Evolutionary conservation across 2,888 invertebrate genomes (phyloP), one percentile per base, ranked within the genome.

Genomic region (Tholera decimalis): DNA sequence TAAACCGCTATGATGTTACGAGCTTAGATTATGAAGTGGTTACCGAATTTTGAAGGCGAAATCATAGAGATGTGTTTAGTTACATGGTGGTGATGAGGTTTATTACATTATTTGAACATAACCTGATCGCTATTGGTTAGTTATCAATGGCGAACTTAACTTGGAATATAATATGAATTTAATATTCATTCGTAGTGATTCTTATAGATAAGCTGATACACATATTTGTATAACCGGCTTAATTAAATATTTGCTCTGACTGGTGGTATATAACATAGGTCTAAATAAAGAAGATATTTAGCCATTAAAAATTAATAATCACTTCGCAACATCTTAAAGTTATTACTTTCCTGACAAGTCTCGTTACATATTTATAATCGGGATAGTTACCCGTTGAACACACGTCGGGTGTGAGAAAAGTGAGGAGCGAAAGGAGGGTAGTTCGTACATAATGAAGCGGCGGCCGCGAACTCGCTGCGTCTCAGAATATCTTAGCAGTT

Each of bases 401-500:
- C 77, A 83, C 82, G 85, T 86, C 80, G 83, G 73, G 83, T 86
- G 85, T 80, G 83, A 83, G 80, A 77, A 82, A 82, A 82, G 80
- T 80, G 79, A 76, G 75, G 85, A 85, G 85, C 87, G 88, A 90
- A 91, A 89, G 84, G 84, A 86, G 83, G 66, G 57, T 37, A 77
- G 79, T 83, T 88, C 84, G 80, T 92, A 84, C 91, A 92, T 92
- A 90, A 92, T 93, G 79, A 85, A 93, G 86, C 84, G 85, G 67
- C 87, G 91, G 91, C 89, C 88, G 88, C 88, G 86, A 90, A 85
- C 84, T 86, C 84, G 26, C 61, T 77, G 80, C 89, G 85, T 89
- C 91, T 92, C 88, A 69, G 92, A 93, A 93, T 93, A 93, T 91
- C 92, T 92, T 89, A 92, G 86, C 86, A 89, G 89, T 81, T 87